phyloP scores from a whole-genome alignment of 2,113 vertebrate genomes.

The Eretmochelys imbricata region DNA sequence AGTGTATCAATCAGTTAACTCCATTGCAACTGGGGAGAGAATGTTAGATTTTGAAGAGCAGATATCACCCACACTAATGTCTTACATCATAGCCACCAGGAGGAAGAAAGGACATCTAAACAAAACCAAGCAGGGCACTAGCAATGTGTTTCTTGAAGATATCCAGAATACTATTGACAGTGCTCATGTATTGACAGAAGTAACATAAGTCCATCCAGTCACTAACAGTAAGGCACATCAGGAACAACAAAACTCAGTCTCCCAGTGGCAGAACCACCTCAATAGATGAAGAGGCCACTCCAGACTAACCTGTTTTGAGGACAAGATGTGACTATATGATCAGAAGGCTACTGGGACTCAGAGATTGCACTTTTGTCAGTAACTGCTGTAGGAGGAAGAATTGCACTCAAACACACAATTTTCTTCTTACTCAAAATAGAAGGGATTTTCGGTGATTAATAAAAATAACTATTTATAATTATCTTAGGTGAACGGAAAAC shows the following conservation, averaged over 20 bases:
- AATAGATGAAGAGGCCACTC: constrained; percentile 25
- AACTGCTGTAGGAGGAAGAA: not conserved
- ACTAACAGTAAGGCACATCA: not conserved
- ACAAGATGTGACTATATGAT: constrained; percentile 5
- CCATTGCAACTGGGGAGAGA: rapidly evolving
- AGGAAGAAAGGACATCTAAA: not conserved
- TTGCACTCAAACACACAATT: not conserved
- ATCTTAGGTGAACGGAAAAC: not conserved
- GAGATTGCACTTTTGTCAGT: not conserved
- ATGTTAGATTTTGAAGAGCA: not conserved
- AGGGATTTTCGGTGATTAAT: not conserved
- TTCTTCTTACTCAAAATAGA: not conserved
- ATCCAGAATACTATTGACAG: constrained; percentile 20
- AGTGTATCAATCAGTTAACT: not conserved
- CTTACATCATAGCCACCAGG: not conserved
- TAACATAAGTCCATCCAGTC: not conserved
- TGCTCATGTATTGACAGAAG: constrained; percentile 13
- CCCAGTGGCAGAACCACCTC: not conserved
- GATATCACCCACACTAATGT: not conserved
- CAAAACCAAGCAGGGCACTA: constrained; percentile 19
- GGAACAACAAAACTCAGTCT: not conserved
- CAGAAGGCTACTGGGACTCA: not conserved
- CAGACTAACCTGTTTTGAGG: not conserved
- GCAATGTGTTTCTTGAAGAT: not conserved
- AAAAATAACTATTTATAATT: not conserved